Evolutionary conservation across 1,140 invertebrate species (phyloP).

Genomic region (Nautilus pompilius): DNA sequence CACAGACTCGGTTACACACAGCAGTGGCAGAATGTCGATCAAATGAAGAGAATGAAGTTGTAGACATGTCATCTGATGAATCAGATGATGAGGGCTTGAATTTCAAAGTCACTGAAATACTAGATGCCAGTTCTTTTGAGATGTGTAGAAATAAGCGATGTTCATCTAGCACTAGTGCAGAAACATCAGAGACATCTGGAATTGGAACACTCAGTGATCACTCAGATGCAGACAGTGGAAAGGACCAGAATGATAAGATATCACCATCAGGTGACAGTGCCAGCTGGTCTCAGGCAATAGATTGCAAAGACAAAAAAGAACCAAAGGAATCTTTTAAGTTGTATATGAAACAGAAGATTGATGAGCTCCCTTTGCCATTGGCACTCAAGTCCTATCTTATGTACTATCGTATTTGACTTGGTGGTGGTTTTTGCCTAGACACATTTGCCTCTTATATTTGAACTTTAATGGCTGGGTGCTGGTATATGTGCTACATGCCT

Average conservation of each 20-base stretch:
- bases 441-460: too few species aligned
- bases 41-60: too few species aligned
- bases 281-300: slow-evolving; percentile 6
- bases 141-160: too few species aligned
- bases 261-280: slow-evolving; percentile 3
- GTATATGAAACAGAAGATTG: slow-evolving; percentile 60
- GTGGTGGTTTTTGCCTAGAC: too few species aligned
- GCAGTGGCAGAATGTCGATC: too few species aligned
- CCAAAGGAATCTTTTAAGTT: slow-evolving; percentile 32
- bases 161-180: slow-evolving; percentile 38
- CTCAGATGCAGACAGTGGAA: slow-evolving; percentile 21
- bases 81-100: slow-evolving; percentile 11
- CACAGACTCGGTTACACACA: too few species aligned
- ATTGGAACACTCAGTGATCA: slow-evolving; percentile 34
- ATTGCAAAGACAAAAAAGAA: slow-evolving; percentile 11
- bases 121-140: too few species aligned
- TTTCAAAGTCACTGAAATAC: too few species aligned
- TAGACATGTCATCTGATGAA: slow-evolving; percentile 3
- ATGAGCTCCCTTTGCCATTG: slow-evolving; percentile 59
- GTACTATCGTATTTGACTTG: slow-evolving; percentile 48
- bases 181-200: slow-evolving; percentile 46
- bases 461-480: too few species aligned
- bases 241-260: slow-evolving; percentile 5
- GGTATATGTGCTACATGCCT: too few species aligned
- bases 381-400: slow-evolving; percentile 61